Conservation (phyloP, 2,888 invertebrate species). For the Fragum sueziense region DNA sequence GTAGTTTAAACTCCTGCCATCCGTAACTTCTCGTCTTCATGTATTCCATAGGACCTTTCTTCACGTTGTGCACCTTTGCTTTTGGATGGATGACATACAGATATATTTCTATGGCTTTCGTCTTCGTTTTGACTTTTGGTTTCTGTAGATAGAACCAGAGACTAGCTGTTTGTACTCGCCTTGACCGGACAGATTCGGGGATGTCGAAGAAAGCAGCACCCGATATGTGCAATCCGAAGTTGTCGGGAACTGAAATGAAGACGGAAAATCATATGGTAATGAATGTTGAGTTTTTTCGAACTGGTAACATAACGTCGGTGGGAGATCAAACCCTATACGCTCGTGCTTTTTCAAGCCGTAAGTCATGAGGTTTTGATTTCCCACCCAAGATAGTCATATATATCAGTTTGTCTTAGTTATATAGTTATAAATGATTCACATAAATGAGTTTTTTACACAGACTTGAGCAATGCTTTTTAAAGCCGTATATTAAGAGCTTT, state of each 20-base stretch:
- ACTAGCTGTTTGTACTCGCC: slow-evolving; percentile 65
- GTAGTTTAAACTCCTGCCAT: slow-evolving; percentile 73
- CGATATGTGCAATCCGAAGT: slow-evolving; percentile 49
- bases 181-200: slow-evolving; percentile 61
- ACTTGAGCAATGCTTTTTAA: too few relatives aligned
- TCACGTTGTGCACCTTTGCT: slow-evolving; percentile 45
- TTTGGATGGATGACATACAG: slow-evolving; percentile 59
- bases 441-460: too few relatives aligned
- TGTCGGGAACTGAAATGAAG: slow-evolving; percentile 64
- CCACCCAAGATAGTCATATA: too few relatives aligned
- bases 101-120: slow-evolving; percentile 60
- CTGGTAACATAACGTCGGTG: too few relatives aligned
- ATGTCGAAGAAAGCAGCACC: slow-evolving; percentile 68
- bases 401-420: too few relatives aligned
- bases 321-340: too few relatives aligned
- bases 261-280: too few relatives aligned
- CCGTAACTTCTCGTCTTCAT: slow-evolving; percentile 62
- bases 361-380: too few relatives aligned
- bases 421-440: too few relatives aligned
- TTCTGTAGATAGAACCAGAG: slow-evolving; percentile 73
- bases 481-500: too few relatives aligned
- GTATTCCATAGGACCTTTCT: slow-evolving; percentile 43
- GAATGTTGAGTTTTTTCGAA: too few relatives aligned
- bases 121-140: slow-evolving; percentile 19
- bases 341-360: too few relatives aligned